Evolutionary conservation across 2,797 vertebrate genomes (phyloP).

Genomic region (Darevskia nairensis): DNA sequence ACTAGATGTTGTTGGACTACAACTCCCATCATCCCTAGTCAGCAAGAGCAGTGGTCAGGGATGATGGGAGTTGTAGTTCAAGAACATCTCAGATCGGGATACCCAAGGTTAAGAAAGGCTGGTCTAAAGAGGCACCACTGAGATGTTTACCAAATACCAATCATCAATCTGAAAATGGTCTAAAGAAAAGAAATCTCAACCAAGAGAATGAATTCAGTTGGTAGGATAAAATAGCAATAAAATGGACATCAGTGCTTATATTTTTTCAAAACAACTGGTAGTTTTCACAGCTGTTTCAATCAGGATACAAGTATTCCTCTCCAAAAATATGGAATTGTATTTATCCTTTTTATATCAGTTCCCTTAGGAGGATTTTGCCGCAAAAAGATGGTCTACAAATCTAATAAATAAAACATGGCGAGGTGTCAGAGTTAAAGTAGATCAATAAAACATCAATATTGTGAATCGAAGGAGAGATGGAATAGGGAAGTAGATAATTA

Average conservation of each 20-base stretch:
- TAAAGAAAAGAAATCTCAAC: not conserved
- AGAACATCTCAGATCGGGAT: too few relatives aligned
- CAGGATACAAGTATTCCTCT: not conserved
- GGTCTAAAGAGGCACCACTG: not conserved
- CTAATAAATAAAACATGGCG: too few relatives aligned
- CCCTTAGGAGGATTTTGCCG: too few relatives aligned
- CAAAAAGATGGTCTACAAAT: too few relatives aligned
- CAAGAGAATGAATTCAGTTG: not conserved
- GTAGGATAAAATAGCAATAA: not conserved
- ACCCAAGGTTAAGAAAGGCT: not conserved
- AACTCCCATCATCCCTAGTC: too few relatives aligned
- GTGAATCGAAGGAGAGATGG: too few relatives aligned
- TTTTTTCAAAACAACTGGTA: not conserved
- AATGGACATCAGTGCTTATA: not conserved
- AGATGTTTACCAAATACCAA: slow-evolving; percentile 4
- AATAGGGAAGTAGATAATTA: too few relatives aligned
- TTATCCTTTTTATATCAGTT: too few relatives aligned
- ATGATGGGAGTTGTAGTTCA: too few relatives aligned
- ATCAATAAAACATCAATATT: too few relatives aligned
- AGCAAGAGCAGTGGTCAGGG: too few relatives aligned
- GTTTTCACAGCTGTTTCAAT: not conserved
- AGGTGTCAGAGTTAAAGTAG: too few relatives aligned
- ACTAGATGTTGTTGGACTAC: not conserved
- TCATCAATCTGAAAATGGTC: slow-evolving; percentile 27
- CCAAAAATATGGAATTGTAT: not conserved